Percentiles rank a stretch among this genome's conserved stretches.
Evolutionary conservation across 2,888 invertebrate genomes (phyloP).

Genomic region (Cremastinae sp.): DNA sequence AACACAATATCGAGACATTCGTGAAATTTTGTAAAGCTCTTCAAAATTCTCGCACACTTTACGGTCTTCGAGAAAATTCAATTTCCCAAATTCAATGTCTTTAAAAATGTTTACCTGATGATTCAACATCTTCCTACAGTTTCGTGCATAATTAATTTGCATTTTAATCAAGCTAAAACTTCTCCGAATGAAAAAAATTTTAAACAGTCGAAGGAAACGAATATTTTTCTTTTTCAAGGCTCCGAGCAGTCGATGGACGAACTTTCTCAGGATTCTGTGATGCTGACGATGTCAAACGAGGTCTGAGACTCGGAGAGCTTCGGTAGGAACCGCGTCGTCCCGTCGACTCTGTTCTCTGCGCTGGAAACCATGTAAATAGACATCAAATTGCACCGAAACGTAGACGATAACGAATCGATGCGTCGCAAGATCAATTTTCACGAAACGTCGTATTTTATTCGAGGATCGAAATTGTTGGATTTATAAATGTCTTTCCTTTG

Average conservation of each 20-base stretch:
- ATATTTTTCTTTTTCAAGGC: constrained; percentile 81
- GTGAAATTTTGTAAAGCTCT: too few relatives aligned
- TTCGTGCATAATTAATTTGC: too few relatives aligned
- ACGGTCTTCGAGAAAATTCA: too few relatives aligned
- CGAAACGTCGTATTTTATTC: constrained; percentile 14
- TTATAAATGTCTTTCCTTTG: constrained; percentile 23
- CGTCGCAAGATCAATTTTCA: neutral
- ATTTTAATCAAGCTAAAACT: too few relatives aligned
- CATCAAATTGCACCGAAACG: constrained; percentile 13
- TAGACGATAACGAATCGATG: constrained; percentile 2
- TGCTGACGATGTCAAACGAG: constrained; percentile 92
- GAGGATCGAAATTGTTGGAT: constrained; percentile 47
- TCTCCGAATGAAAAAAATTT: too few relatives aligned
- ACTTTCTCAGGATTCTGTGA: constrained; percentile 92
- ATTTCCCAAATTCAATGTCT: too few relatives aligned
- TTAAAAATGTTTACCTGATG: too few relatives aligned
- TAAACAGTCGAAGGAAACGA: constrained; percentile 5
- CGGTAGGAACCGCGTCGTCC: too few relatives aligned
- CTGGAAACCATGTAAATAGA: constrained; percentile 54
- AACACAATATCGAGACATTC: too few relatives aligned
- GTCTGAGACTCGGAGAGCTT: constrained; percentile 81
- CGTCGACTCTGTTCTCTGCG: constrained; percentile 15
- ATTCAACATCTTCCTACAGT: too few relatives aligned
- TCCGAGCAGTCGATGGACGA: constrained; percentile 89
- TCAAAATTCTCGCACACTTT: too few relatives aligned